Conservation (phyloP, 2,888 invertebrate genomes). For the Drosophila imparisetae region DNA sequence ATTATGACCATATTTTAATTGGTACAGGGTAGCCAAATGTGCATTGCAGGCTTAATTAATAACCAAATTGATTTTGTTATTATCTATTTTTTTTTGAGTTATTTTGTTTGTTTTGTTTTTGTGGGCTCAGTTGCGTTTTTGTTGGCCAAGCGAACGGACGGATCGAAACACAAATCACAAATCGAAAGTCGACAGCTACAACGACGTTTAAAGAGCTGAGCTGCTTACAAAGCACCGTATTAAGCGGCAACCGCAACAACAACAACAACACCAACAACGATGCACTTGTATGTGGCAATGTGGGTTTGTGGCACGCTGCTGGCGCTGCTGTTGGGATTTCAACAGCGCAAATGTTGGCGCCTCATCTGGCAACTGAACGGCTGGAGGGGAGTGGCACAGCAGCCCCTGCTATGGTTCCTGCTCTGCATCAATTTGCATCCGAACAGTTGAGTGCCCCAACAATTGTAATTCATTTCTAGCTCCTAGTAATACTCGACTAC, state of each 20-base stretch:
- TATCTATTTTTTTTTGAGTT: slow-evolving; percentile 6
- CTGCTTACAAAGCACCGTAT: slow-evolving; percentile 69
- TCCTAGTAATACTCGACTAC: not conserved
- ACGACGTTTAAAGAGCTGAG: slow-evolving; percentile 23
- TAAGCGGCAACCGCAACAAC: slow-evolving; percentile 30
- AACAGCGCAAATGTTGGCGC: slow-evolving; percentile 80
- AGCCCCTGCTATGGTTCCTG: slow-evolving; percentile 81
- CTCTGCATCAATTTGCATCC: slow-evolving; percentile 80
- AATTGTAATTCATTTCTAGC: not conserved
- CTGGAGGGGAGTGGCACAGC: slow-evolving; percentile 79
- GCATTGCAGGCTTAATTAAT: slow-evolving; percentile 25
- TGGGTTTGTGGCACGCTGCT: slow-evolving; percentile 65
- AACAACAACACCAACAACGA: slow-evolving; percentile 27
- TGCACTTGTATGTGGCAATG: slow-evolving; percentile 66
- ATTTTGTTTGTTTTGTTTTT: not conserved
- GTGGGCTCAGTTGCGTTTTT: slow-evolving; percentile 43
- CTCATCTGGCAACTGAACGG: slow-evolving; percentile 83
- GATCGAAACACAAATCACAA: slow-evolving; percentile 25
- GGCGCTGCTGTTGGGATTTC: slow-evolving; percentile 62
- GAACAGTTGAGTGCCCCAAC: slow-evolving; percentile 74
- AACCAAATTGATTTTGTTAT: slow-evolving; percentile 8
- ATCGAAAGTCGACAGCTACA: slow-evolving; percentile 1
- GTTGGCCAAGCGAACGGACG: slow-evolving; percentile 57
- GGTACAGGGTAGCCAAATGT: slow-evolving; percentile 5
- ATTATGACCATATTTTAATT: not conserved